Evolutionary conservation across 2,888 invertebrate genomes (phyloP), one percentile per base, ranked within the genome.

Genomic region (Acanthopleura granulata): DNA sequence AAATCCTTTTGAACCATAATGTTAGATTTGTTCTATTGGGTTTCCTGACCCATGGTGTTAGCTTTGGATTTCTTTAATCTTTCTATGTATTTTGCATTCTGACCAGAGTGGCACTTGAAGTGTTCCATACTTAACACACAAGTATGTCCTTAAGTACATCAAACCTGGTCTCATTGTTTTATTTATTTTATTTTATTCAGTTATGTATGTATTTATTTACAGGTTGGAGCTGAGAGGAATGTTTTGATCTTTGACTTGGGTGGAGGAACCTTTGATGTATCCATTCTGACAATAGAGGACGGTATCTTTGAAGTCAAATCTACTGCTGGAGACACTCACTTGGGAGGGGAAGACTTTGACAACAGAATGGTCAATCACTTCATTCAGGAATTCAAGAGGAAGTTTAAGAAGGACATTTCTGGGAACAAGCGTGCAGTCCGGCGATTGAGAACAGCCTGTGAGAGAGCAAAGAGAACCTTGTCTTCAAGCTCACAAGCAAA

Each of bases 181-280:
- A 15, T 51, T 51, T 51, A n/a, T n/a, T n/a, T n/a, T n/a, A n/a
- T n/a, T n/a, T 22, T n/a, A 62, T 27, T 57, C 6, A 57, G 12
- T 18, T 22, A 9, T 57, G 3, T 57, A 22, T 66, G 66, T 66
- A n/a, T n/a, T n/a, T n/a, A n/a, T n/a, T n/a, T 77, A n/a, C 77
- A 87, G 84, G 87, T 86, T 75, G 88, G 89, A 25, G 91, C 90
- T 61, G 92, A 92, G 82, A 87, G 91, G 18, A 92, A 93, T 84
- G 92, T 93, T 0, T 90, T 93, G 61, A 93, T 93, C 83, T 93
- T 93, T 85, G 94, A 94, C 90, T 90, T 94, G 75, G 94, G 94
- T 74, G 97, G 98, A 88, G 97, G 97, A 84, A 97, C 97, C 82
- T 97, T 98, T 90, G 97, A 98, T 92, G 97, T 97, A 49, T 97